These are phyloP conservation scores for Nylanderia fulva DNA, from an alignment of 1,140 invertebrate species.

Conservation along the genomic window DNA sequence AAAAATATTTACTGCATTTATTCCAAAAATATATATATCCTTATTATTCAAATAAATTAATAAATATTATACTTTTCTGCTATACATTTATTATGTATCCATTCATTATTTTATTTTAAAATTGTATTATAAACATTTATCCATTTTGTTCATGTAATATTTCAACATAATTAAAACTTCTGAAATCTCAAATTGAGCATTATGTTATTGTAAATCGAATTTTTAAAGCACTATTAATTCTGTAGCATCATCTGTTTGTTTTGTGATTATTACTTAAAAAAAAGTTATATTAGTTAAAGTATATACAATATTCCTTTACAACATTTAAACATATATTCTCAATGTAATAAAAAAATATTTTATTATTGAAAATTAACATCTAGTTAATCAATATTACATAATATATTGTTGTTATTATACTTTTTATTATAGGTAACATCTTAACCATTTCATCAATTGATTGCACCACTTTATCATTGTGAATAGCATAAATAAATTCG, in stretches of 20 bases:
- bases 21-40: constrained; percentile 31
- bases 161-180: constrained; percentile 13
- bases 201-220: neutral
- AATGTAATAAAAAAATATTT: neutral
- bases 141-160: constrained; percentile 17
- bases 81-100: neutral
- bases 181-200: neutral
- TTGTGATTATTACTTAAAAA: neutral
- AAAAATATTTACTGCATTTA: constrained; percentile 20
- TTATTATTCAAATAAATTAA: neutral
- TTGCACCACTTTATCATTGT: neutral
- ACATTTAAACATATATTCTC: neutral
- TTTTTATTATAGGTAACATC: neutral
- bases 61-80: constrained; percentile 18
- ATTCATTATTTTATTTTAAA: neutral
- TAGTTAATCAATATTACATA: neutral
- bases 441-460: neutral
- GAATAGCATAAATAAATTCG: neutral
- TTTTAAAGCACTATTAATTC: neutral
- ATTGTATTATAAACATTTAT: neutral
- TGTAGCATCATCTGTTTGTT: neutral
- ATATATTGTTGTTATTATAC: neutral
- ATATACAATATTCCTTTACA: neutral
- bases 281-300: neutral
- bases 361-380: constrained; percentile 5